A percentile compares a stretch with the other conserved stretches of the same genome.
Evolutionary conservation across 23 tunicate genomes (phyloP).

Genomic region (Ascidia mentula): DNA sequence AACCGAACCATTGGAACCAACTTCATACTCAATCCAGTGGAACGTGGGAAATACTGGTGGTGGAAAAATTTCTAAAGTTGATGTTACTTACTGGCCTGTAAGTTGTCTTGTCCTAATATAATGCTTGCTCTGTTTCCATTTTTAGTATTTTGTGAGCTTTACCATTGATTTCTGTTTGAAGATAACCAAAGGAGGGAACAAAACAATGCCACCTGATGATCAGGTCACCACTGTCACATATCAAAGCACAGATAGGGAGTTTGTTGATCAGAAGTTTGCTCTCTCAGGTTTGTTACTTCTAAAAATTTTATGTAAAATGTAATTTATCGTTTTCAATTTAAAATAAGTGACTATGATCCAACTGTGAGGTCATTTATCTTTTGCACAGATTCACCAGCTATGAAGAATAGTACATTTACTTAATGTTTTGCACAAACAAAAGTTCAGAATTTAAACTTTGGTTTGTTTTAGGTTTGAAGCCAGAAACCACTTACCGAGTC

Average conservation of each 20-base stretch:
- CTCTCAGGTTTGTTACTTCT: not conserved
- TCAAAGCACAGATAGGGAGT: not conserved
- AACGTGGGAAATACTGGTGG: not conserved
- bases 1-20: not conserved
- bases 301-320: not conserved
- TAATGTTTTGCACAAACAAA: too few relatives aligned
- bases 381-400: too few relatives aligned
- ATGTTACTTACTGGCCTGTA: slow-evolving; percentile 3
- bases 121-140: too few relatives aligned
- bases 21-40: not conserved
- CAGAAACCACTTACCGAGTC: not conserved
- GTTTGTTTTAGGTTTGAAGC: not conserved
- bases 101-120: too few relatives aligned
- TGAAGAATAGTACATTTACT: too few relatives aligned
- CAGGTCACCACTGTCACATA: not conserved
- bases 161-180: too few relatives aligned
- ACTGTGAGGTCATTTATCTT: too few relatives aligned
- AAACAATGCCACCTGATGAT: not conserved
- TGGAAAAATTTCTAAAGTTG: not conserved
- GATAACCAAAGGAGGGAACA: not conserved
- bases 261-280: not conserved
- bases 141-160: too few relatives aligned
- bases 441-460: not conserved
- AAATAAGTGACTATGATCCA: too few relatives aligned
- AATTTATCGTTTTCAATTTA: too few relatives aligned